Evolutionary conservation across 2,888 invertebrate genomes (phyloP), one percentile per base, ranked within the genome.

Genomic region (Myopa testacea): DNA sequence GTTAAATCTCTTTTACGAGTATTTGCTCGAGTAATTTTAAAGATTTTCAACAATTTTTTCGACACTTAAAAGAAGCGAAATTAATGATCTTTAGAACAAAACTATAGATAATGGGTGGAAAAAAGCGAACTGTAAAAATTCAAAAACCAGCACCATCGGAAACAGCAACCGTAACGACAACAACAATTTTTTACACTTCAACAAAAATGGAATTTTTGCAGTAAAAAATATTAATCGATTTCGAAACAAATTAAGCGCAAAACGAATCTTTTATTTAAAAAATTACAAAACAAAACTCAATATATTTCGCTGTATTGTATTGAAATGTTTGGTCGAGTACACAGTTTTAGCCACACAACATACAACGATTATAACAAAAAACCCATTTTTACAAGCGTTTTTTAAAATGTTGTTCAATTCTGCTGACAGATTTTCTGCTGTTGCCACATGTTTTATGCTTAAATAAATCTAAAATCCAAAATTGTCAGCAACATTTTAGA

Each of bases 141-240:
- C 7, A 6, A 45, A 45, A 26, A 26, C 37, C 60, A 81, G 4
- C 78, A 81, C 0, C 82, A 82, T 3, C 78, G 80, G 0, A 72
- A 75, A 10, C 60, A 70, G 14, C 12, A 50, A 52, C 52, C 40
- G 45, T 50, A 71, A 6, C 8, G 38, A 34, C 38, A 34, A 14
- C 58, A 14, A 5, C 14, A 52, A 6, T 45, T 45, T 45, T 45
- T 45, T 45, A 45, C 6, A 45, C 1, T 26, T 26, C 26, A 2
- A 26, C 26, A 26, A 26, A 26, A 26, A 1, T 26, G 2, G 26
- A 26, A 26, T 26, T 26, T 26, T 26, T 26, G 2, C 26, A 26
- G 26, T 26, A 26, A 26, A 26, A 26, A 26, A 26, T 26, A 26
- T 2, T 26, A 26, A 26, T 26, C 26, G 26, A 26, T 1, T 3